Conservation (phyloP, 2,113 vertebrate species). For the Varanus salvator region DNA sequence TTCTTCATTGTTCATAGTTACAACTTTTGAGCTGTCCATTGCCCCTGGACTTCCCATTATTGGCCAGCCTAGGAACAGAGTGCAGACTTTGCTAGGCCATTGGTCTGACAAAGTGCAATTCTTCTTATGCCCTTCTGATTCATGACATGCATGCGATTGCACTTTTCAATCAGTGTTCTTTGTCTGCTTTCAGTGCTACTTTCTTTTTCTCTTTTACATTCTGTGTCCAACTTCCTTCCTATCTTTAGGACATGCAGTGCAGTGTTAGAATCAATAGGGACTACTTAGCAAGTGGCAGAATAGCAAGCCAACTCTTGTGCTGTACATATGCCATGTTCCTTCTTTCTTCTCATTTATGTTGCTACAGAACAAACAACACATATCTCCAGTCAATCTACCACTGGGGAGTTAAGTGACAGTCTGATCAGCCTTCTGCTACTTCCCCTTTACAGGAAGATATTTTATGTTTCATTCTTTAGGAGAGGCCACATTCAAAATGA, state of each 20-base stretch:
- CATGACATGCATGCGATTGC: background rate
- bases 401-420: background rate
- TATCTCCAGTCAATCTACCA: background rate
- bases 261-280: background rate
- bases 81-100: background rate
- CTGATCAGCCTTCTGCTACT: conserved; percentile 9
- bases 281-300: background rate
- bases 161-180: conserved; percentile 43
- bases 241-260: background rate
- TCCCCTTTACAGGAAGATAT: background rate
- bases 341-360: background rate
- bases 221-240: background rate
- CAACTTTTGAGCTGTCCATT: no score
- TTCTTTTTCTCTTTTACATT: conserved; percentile 36
- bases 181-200: conserved; percentile 24
- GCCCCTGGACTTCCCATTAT: no score
- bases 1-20: no score
- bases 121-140: background rate
- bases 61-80: no score
- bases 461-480: background rate
- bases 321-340: background rate
- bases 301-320: background rate
- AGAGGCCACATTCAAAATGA: background rate
- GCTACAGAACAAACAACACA: background rate
- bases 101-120: background rate